Percentiles rank a stretch among this genome's conserved stretches.
Evolutionary conservation across 1,140 invertebrate genomes (phyloP).

Genomic region (Anoplophora glabripennis): DNA sequence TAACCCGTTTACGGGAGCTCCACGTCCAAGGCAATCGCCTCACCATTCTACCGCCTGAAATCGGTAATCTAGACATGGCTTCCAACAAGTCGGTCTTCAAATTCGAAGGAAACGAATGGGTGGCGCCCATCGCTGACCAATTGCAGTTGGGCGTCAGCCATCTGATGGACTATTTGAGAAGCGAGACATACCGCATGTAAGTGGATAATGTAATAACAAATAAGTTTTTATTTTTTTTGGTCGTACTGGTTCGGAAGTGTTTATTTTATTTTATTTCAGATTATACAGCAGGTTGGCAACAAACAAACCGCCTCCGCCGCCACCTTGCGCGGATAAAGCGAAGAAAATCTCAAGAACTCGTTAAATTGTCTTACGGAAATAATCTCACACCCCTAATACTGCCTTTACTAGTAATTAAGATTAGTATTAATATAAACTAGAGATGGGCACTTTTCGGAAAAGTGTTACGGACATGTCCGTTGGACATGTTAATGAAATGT

Average conservation of each 20-base stretch:
- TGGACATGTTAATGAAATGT: too few relatives aligned
- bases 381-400: background rate
- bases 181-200: constrained; percentile 94
- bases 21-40: constrained; percentile 93
- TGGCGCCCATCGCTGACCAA: constrained; percentile 94
- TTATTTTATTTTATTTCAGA: constrained; percentile 54
- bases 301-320: constrained; percentile 73
- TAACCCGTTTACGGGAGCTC: constrained; percentile 80
- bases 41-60: constrained; percentile 90
- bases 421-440: background rate
- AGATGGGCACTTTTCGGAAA: too few relatives aligned
- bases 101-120: constrained; percentile 97
- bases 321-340: constrained; percentile 76
- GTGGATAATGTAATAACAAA: constrained; percentile 38
- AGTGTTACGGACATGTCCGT: too few relatives aligned
- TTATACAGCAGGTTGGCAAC: constrained; percentile 75
- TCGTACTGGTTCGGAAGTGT: too few relatives aligned
- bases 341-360: constrained; percentile 62
- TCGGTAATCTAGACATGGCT: constrained; percentile 86
- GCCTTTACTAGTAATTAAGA: background rate
- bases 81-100: constrained; percentile 92
- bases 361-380: constrained; percentile 10
- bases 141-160: constrained; percentile 89
- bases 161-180: constrained; percentile 89
- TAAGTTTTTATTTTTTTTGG: background rate